Percentiles rank a stretch among this genome's conserved stretches.
These are phyloP conservation scores for Chinchilla lanigera DNA, from an alignment of 2,113 vertebrate species.

Conservation along the genomic window DNA sequence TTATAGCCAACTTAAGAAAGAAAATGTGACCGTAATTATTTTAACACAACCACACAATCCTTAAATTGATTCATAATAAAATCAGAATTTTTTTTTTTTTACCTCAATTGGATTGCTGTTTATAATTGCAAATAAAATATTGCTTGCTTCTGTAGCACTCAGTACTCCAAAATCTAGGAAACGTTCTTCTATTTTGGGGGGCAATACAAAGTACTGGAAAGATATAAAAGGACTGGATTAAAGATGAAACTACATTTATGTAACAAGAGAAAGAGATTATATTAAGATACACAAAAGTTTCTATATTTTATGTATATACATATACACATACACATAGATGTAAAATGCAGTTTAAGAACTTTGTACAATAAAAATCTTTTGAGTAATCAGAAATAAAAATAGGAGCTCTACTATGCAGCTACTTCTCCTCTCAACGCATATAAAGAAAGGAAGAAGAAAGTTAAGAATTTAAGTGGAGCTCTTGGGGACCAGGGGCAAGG, in stretches of 20 bases:
- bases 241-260: not conserved
- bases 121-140: constrained; percentile 94
- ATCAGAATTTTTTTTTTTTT: constrained; percentile 63
- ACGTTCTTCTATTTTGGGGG: constrained; percentile 92
- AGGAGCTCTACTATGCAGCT: not conserved
- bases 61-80: constrained; percentile 63
- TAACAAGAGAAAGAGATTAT: not conserved
- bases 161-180: constrained; percentile 96
- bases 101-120: constrained; percentile 99
- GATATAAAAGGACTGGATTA: constrained; percentile 60
- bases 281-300: not conserved
- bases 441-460: not conserved
- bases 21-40: constrained; percentile 77
- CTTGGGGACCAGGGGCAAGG: not conserved
- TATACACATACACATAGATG: not conserved
- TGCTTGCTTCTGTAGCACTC: constrained; percentile 95
- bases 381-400: not conserved
- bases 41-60: not conserved
- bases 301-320: not conserved
- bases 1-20: constrained; percentile 93
- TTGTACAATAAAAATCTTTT: not conserved
- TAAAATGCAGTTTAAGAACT: not conserved
- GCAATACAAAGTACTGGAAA: constrained; percentile 93
- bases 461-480: not conserved
- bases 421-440: not conserved